phyloP scores from a whole-genome alignment of 2,888 invertebrate species.

The Caenorhabditis sp. region DNA sequence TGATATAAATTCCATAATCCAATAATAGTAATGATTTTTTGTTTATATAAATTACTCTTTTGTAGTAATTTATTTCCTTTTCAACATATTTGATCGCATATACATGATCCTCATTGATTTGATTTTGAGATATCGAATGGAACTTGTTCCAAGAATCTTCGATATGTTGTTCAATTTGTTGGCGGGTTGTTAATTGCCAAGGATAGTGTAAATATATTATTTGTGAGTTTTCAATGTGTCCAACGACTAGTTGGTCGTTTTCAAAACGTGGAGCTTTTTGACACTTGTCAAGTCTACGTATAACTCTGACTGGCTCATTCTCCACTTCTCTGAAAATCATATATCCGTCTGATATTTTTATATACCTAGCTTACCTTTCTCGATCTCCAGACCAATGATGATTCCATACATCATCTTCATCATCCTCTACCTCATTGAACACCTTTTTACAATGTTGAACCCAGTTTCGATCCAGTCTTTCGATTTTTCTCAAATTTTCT shows the following conservation, averaged over 20 bases:
- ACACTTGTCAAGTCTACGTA: slow-evolving; percentile 8
- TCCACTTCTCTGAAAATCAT: too few relatives aligned
- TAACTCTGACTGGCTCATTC: not conserved
- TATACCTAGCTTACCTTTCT: not conserved
- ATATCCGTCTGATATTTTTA: too few relatives aligned
- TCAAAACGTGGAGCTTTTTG: slow-evolving; percentile 28
- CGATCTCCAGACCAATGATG: not conserved
- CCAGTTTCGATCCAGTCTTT: slow-evolving; percentile 29
- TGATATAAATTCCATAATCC: slow-evolving; percentile 7
- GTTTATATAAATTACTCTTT: not conserved
- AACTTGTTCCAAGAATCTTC: not conserved
- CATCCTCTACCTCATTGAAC: not conserved
- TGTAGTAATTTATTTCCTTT: not conserved
- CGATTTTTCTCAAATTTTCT: slow-evolving; percentile 18
- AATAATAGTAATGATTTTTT: not conserved
- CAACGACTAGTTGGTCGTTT: slow-evolving; percentile 15
- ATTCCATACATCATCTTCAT: slow-evolving; percentile 9
- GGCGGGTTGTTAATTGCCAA: slow-evolving; percentile 10
- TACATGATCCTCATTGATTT: not conserved
- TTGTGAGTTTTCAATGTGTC: slow-evolving; percentile 31
- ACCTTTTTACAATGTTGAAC: slow-evolving; percentile 27
- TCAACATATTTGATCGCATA: not conserved
- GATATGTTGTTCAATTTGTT: not conserved
- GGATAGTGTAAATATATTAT: slow-evolving; percentile 32
- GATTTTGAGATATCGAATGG: not conserved